phyloP scores from a whole-genome alignment of 2,113 vertebrate species.

The Apodemus sylvaticus region DNA sequence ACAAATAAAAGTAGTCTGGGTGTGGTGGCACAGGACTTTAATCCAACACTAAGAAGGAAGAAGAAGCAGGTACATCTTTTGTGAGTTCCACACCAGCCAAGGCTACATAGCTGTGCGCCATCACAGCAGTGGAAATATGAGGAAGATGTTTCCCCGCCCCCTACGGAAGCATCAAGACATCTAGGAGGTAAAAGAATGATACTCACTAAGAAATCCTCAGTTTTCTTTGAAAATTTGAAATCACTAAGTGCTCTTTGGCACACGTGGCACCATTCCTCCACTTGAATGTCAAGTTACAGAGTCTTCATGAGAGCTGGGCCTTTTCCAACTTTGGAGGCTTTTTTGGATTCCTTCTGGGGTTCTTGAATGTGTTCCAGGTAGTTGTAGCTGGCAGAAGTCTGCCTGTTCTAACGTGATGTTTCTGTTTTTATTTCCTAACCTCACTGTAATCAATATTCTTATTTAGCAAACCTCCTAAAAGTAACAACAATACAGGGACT shows the following conservation, averaged over 20 bases:
- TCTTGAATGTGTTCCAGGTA: conserved; percentile 47
- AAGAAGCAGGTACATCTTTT: not conserved
- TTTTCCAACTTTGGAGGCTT: conserved; percentile 45
- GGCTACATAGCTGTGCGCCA: not conserved
- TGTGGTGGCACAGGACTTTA: not conserved
- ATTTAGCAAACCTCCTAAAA: conserved; percentile 20
- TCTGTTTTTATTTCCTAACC: conserved; percentile 57
- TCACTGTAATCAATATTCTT: conserved; percentile 60
- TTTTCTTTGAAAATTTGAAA: conserved; percentile 54
- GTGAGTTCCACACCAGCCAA: not conserved
- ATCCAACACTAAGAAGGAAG: not conserved
- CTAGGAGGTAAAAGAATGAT: conserved; percentile 4
- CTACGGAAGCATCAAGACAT: conserved; percentile 35
- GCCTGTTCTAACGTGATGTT: not conserved
- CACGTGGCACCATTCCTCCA: not conserved
- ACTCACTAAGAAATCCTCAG: conserved; percentile 9
- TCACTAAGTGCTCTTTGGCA: conserved; percentile 28
- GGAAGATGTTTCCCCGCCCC: not conserved
- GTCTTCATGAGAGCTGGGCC: conserved; percentile 29
- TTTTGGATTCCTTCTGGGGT: conserved; percentile 58
- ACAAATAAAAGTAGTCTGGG: not conserved
- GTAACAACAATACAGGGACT: not conserved
- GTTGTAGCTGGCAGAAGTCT: conserved; percentile 56
- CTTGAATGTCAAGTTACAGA: not conserved
- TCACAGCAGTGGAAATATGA: not conserved